Evolutionary conservation across 64 coral and sea anemone species (phyloP).

Genomic region (Montipora efflorescens): DNA sequence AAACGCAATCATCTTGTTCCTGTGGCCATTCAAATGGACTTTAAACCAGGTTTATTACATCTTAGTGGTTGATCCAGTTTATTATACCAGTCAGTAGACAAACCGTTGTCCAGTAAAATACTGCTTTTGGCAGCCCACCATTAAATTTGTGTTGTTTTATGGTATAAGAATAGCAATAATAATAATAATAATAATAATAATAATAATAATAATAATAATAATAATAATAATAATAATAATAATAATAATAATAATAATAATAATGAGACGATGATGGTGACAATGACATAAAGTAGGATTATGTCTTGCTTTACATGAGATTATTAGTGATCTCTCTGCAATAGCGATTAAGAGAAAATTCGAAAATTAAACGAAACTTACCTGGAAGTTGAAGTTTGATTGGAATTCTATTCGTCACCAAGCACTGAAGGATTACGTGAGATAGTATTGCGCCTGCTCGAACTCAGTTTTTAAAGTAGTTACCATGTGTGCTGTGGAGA

Average conservation of each 20-base stretch:
- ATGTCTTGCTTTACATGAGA: no score
- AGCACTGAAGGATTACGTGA: slow-evolving; percentile 59
- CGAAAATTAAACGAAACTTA: slow-evolving; percentile 47
- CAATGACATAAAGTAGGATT: no score
- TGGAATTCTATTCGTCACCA: slow-evolving; percentile 57
- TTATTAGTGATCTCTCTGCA: background rate
- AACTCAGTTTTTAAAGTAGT: slow-evolving; percentile 57
- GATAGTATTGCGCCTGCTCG: slow-evolving; percentile 47
- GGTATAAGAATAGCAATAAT: background rate
- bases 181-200: background rate
- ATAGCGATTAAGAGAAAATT: slow-evolving; percentile 4
- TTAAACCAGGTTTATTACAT: slow-evolving; percentile 9
- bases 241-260: no score
- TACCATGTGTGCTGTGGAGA: slow-evolving; percentile 23
- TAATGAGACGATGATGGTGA: no score
- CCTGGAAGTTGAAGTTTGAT: slow-evolving; percentile 62
- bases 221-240: no score
- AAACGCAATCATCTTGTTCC: slow-evolving; percentile 10
- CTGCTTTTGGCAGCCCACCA: background rate
- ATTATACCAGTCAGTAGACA: background rate
- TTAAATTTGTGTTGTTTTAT: background rate
- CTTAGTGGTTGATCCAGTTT: background rate
- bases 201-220: no score
- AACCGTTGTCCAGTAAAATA: background rate
- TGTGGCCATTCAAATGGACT: slow-evolving; percentile 74